These are phyloP conservation scores for Halcyon malimbica DNA, from an alignment of 2,113 vertebrate species.

Conservation along the genomic window DNA sequence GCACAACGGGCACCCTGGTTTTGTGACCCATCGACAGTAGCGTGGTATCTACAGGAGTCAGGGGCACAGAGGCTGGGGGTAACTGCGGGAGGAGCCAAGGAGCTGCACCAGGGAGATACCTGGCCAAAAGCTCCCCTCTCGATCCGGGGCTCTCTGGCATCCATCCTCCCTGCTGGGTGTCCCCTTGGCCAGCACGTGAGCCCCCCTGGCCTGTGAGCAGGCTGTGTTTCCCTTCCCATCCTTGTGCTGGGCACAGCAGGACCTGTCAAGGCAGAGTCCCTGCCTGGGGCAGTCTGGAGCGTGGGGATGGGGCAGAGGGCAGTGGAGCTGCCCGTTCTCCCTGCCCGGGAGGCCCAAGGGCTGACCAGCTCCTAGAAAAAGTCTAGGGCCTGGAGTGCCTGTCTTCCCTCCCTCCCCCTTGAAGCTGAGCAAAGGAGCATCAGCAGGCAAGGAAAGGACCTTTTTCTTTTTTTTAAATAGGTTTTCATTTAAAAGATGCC, in stretches of 20 bases:
- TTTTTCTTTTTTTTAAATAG: slow-evolving; percentile 19
- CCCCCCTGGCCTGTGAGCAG: neutral
- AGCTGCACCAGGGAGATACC: neutral
- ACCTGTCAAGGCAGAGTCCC: neutral
- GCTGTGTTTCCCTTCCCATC: neutral
- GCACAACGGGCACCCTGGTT: neutral
- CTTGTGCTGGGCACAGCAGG: neutral
- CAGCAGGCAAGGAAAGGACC: neutral
- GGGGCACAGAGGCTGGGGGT: neutral
- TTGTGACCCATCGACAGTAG: neutral
- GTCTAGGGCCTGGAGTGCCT: neutral
- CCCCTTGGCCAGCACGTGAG: accelerated
- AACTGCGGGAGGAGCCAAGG: neutral
- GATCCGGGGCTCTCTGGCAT: neutral
- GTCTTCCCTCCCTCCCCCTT: neutral
- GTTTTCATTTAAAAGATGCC: slow-evolving; percentile 78
- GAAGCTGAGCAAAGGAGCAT: neutral
- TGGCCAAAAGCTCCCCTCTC: neutral
- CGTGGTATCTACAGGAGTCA: neutral
- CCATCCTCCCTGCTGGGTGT: neutral
- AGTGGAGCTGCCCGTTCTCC: neutral
- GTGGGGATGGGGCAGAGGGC: neutral
- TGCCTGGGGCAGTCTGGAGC: neutral
- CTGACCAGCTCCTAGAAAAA: neutral
- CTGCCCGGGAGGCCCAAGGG: neutral